Evolutionary conservation across 1,140 invertebrate species (phyloP).

Genomic region (Dendrolimus kikuchii): DNA sequence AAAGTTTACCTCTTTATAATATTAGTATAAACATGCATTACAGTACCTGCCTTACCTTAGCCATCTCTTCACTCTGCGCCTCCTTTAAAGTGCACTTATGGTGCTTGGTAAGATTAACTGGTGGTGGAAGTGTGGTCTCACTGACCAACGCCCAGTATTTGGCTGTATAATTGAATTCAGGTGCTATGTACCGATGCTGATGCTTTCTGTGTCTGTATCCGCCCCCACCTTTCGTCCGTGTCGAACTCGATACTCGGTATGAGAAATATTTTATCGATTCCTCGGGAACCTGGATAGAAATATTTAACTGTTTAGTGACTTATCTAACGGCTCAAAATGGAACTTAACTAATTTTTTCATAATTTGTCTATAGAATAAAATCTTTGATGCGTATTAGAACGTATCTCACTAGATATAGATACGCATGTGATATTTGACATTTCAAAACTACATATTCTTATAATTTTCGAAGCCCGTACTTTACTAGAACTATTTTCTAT

Average conservation of each 20-base stretch:
- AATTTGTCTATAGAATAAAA: too few species aligned
- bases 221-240: slow-evolving; percentile 52
- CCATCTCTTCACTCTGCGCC: slow-evolving; percentile 48
- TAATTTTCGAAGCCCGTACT: too few species aligned
- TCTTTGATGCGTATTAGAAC: too few species aligned
- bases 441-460: too few species aligned
- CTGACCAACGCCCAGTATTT: slow-evolving; percentile 63
- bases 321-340: too few species aligned
- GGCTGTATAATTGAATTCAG: slow-evolving; percentile 60
- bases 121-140: slow-evolving; percentile 45
- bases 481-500: too few species aligned
- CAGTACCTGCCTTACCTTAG: slow-evolving; percentile 32
- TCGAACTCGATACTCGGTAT: slow-evolving; percentile 58
- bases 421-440: too few species aligned
- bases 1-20: too few species aligned
- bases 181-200: slow-evolving; percentile 59
- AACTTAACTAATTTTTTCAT: too few species aligned
- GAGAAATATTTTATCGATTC: slow-evolving; percentile 55
- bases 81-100: slow-evolving; percentile 62
- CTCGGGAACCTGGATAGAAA: slow-evolving; percentile 41
- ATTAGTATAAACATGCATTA: neutral
- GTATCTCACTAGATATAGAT: too few species aligned
- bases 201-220: slow-evolving; percentile 54
- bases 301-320: neutral
- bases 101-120: slow-evolving; percentile 39